phyloP scores from a whole-genome alignment of 2,113 vertebrate species.

The Chunga burmeisteri region DNA sequence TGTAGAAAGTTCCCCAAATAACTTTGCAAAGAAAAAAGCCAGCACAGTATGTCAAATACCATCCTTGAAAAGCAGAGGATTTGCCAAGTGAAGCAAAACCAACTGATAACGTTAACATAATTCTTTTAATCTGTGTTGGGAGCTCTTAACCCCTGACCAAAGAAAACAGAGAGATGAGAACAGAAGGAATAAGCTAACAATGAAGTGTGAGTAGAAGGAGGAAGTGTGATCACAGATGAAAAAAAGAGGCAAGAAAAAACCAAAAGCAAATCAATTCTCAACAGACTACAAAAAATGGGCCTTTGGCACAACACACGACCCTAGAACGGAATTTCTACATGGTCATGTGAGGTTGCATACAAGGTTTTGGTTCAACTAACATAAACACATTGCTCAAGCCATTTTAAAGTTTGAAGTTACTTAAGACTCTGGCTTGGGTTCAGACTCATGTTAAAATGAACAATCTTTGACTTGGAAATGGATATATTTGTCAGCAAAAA shows the following conservation, averaged over 20 bases:
- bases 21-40: slow-evolving; percentile 4
- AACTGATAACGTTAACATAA: background rate
- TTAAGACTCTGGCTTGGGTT: background rate
- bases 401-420: background rate
- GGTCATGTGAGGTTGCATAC: background rate
- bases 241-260: background rate
- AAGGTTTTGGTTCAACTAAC: background rate
- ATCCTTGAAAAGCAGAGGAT: background rate
- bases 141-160: slow-evolving; percentile 10
- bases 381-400: background rate
- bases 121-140: background rate
- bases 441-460: background rate
- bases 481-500: background rate
- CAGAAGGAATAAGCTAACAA: background rate
- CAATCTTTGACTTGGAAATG: background rate
- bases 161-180: background rate
- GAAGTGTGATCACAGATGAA: background rate
- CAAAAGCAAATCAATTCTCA: background rate
- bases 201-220: background rate
- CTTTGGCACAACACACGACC: background rate
- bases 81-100: slow-evolving; percentile 16
- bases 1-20: slow-evolving; percentile 17
- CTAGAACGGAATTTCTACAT: background rate
- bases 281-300: background rate
- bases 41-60: background rate